Percentiles rank a stretch among this genome's conserved stretches.
These are phyloP conservation scores for Temnothorax longispinosus DNA, from an alignment of 1,140 invertebrate species.

Conservation along the genomic window DNA sequence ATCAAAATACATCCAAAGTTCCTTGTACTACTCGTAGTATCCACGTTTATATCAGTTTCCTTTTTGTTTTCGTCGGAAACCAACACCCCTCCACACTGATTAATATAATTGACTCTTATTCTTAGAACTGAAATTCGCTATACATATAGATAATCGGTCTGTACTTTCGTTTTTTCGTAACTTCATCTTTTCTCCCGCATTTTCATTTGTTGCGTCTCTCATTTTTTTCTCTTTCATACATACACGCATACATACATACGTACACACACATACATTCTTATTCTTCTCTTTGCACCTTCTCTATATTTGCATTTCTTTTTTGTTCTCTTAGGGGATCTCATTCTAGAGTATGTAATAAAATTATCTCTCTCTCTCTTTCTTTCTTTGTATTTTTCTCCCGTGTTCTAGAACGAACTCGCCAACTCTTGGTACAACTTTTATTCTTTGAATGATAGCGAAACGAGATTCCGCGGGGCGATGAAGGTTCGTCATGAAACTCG, in stretches of 20 bases:
- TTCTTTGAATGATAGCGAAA: conserved; percentile 25
- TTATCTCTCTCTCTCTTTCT: conserved; percentile 35
- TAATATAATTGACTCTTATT: conserved; percentile 75
- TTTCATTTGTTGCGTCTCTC: neutral
- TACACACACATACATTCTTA: neutral
- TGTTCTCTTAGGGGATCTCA: conserved; percentile 40
- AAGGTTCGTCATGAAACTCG: conserved; percentile 36
- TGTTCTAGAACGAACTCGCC: conserved; percentile 26
- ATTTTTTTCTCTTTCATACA: neutral
- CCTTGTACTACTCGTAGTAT: conserved; percentile 57
- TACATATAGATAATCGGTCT: conserved; percentile 61
- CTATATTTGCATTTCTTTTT: conserved; percentile 24
- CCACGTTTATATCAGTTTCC: conserved; percentile 65
- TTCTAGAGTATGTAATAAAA: conserved; percentile 50
- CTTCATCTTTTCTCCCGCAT: conserved; percentile 9
- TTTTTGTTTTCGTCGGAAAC: conserved; percentile 39
- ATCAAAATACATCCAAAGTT: conserved; percentile 73
- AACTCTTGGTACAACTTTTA: conserved; percentile 42
- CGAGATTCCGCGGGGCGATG: conserved; percentile 8
- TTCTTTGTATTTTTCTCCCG: conserved; percentile 13
- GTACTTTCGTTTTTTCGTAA: conserved; percentile 66
- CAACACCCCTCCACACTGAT: conserved; percentile 53
- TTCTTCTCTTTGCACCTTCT: neutral
- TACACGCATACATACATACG: neutral
- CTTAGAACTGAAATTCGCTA: conserved; percentile 68